Evolutionary conservation across 2,888 invertebrate genomes (phyloP).

Genomic region (Mesodorylaimus sp.): DNA sequence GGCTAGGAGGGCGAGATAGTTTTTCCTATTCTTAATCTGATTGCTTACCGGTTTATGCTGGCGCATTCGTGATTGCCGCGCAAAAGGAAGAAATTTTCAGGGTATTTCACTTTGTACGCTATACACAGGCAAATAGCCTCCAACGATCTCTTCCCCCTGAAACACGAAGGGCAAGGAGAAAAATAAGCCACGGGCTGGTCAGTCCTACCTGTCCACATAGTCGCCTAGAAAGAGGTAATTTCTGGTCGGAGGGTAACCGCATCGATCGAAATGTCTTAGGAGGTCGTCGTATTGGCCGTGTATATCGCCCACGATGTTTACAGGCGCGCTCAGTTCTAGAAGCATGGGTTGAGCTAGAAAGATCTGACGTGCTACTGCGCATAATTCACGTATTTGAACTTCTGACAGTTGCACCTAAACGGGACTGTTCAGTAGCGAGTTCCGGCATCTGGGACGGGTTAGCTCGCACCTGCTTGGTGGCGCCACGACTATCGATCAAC

Average conservation of each 20-base stretch:
- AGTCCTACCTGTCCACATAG: slow-evolving; percentile 38
- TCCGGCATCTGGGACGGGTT: too few species aligned
- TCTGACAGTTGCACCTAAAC: slow-evolving; percentile 23
- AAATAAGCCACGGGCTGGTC: not conserved
- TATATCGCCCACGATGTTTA: slow-evolving; percentile 40
- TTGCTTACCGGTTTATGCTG: slow-evolving; percentile 37
- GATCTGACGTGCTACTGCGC: slow-evolving; percentile 31
- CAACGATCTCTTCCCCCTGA: slow-evolving; percentile 37
- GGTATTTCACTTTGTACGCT: slow-evolving; percentile 40
- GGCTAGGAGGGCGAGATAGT: not conserved
- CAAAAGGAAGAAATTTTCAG: slow-evolving; percentile 38
- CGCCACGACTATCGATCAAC: not conserved
- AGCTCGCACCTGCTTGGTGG: not conserved
- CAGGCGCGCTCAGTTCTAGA: slow-evolving; percentile 37
- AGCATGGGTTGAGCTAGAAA: slow-evolving; percentile 38
- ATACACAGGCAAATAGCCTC: slow-evolving; percentile 39
- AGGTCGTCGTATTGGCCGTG: slow-evolving; percentile 40
- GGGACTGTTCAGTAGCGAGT: not conserved
- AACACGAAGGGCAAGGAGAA: slow-evolving; percentile 12
- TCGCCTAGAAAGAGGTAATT: slow-evolving; percentile 42
- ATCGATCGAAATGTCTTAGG: slow-evolving; percentile 37
- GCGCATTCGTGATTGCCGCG: slow-evolving; percentile 41
- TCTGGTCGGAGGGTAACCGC: slow-evolving; percentile 38
- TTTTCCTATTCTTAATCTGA: not conserved
- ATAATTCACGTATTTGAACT: slow-evolving; percentile 35